Conservation (phyloP, 35 echinoderm and acorn worm species). For the Ophiothrix spiculata region DNA sequence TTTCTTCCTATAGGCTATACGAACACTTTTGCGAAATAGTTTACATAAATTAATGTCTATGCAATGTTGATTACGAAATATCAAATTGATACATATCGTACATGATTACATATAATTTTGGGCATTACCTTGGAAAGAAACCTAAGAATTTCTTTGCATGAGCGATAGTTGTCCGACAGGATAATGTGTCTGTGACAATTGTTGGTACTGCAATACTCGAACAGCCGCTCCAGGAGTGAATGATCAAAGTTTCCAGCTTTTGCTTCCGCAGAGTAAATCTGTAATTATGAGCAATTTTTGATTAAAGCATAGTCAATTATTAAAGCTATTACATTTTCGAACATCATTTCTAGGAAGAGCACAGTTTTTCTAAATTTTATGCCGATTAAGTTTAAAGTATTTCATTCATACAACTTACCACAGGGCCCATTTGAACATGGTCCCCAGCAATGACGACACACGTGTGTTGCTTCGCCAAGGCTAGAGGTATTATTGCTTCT, state of each 20-base stretch:
- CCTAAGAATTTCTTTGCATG: conserved; percentile 43
- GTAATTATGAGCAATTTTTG: too few relatives aligned
- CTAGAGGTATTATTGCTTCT: conserved; percentile 72
- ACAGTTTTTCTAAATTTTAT: neutral
- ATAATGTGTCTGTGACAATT: too few relatives aligned
- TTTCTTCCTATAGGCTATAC: too few relatives aligned
- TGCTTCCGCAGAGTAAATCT: conserved; percentile 55
- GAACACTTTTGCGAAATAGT: too few relatives aligned
- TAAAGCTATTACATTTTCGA: too few relatives aligned
- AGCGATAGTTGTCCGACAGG: conserved; percentile 67
- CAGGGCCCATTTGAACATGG: conserved; percentile 85
- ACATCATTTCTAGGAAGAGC: too few relatives aligned
- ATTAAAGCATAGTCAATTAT: too few relatives aligned
- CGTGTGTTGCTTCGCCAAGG: conserved; percentile 58
- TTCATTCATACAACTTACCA: conserved; percentile 36
- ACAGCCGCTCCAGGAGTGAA: conserved; percentile 63
- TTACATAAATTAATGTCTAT: too few relatives aligned
- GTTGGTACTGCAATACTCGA: conserved; percentile 26
- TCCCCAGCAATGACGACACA: conserved; percentile 77
- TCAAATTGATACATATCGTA: too few relatives aligned
- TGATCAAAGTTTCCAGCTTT: conserved; percentile 40
- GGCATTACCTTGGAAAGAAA: conserved; percentile 39
- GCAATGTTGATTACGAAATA: too few relatives aligned
- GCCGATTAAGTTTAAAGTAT: neutral
- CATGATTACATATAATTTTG: too few relatives aligned